These are phyloP conservation scores for Neopipo cinnamomea DNA, from an alignment of 2,113 vertebrate genomes.

Conservation along the genomic window DNA sequence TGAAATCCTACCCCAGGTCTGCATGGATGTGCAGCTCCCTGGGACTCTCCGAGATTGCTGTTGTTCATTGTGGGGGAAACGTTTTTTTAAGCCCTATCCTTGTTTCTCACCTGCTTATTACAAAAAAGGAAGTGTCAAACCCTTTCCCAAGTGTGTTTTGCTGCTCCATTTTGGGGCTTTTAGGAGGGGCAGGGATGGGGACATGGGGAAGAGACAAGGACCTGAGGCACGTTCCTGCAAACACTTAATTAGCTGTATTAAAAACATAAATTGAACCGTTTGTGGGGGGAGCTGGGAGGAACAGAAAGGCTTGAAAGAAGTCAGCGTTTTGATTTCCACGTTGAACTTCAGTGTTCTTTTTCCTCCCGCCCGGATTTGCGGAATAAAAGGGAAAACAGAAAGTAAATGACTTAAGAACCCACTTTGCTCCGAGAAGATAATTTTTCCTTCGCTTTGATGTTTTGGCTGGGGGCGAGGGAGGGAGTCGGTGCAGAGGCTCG, in stretches of 20 bases:
- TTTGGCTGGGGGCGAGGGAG: background rate
- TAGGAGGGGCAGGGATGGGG: background rate
- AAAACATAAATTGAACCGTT: background rate
- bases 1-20: background rate
- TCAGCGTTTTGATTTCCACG: background rate
- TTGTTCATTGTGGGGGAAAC: background rate
- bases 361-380: background rate
- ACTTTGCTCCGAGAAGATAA: background rate
- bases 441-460: conserved; percentile 1
- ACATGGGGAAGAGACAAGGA: background rate
- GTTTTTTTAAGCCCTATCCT: background rate
- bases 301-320: background rate
- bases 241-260: background rate
- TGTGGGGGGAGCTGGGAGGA: accelerated
- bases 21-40: background rate
- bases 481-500: accelerated
- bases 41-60: background rate
- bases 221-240: background rate
- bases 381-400: background rate
- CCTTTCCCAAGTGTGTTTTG: accelerated
- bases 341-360: background rate
- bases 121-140: background rate
- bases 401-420: background rate
- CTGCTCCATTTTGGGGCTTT: background rate
- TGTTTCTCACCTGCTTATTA: background rate